Evolutionary conservation across 2,113 vertebrate genomes (phyloP).

Genomic region (Phocoena phocoena): DNA sequence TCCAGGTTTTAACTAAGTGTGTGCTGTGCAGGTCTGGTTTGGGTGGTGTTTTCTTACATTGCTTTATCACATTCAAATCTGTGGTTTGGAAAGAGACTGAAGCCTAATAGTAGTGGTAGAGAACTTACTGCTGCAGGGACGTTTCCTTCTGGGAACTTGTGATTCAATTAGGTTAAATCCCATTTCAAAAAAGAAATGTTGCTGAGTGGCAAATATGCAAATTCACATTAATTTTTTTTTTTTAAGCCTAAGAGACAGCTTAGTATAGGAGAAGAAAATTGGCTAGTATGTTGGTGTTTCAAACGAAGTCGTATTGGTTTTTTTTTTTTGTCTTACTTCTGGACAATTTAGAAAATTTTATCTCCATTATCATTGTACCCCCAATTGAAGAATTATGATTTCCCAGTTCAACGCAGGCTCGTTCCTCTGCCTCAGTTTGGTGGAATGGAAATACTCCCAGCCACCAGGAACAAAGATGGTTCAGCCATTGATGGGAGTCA

Average conservation of each 20-base stretch:
- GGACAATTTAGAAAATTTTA: conserved; percentile 7
- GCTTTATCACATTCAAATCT: conserved; percentile 28
- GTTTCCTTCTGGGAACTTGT: conserved; percentile 4
- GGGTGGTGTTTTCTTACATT: neutral
- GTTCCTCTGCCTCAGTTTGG: neutral
- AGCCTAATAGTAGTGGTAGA: neutral
- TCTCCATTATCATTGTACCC: neutral
- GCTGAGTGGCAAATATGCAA: neutral
- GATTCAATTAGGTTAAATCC: conserved; percentile 24
- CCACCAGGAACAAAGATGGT: neutral
- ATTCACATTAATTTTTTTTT: conserved; percentile 2
- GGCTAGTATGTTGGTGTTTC: neutral
- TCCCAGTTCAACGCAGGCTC: neutral
- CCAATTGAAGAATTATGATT: neutral
- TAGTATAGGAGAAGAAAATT: neutral
- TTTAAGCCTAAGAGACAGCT: neutral
- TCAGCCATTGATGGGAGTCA: neutral
- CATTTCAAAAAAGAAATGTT: neutral
- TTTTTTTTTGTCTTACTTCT: neutral
- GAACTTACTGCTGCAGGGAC: neutral
- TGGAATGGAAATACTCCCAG: neutral
- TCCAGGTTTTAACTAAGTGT: neutral
- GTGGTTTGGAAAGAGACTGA: neutral
- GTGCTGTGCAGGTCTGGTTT: neutral
- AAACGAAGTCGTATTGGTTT: neutral